phyloP scores from a whole-genome alignment of 2,797 vertebrate species.

The Melanitta fusca region DNA sequence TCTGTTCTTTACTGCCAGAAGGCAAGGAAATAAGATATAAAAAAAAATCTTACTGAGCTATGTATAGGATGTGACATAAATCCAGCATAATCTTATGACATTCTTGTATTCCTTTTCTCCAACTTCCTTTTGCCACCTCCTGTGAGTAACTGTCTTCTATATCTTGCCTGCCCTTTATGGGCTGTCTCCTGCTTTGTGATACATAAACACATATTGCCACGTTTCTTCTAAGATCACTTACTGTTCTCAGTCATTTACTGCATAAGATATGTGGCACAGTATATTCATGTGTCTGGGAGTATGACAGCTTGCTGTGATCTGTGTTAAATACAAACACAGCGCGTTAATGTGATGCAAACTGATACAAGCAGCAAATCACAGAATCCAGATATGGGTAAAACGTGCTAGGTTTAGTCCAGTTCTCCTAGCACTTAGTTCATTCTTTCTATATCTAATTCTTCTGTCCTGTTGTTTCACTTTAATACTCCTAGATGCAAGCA shows the following conservation, averaged over 20 bases:
- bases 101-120: conserved; percentile 41
- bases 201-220: conserved; percentile 38
- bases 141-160: conserved; percentile 31
- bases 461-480: neutral
- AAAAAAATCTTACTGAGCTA: neutral
- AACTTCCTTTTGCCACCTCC: conserved; percentile 31
- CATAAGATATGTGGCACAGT: conserved; percentile 11
- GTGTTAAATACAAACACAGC: conserved; percentile 48
- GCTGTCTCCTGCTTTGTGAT: conserved; percentile 43
- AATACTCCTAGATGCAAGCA: neutral
- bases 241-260: conserved; percentile 39
- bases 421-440: neutral
- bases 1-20: conserved; percentile 13
- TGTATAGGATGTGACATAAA: conserved; percentile 52
- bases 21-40: neutral
- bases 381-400: neutral
- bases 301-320: conserved; percentile 48
- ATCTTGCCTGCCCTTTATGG: conserved; percentile 45
- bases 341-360: neutral
- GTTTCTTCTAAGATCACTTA: conserved; percentile 56
- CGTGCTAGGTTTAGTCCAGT: neutral
- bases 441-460: neutral
- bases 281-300: conserved; percentile 17
- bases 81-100: conserved; percentile 47
- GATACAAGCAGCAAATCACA: neutral